Base-by-base conservation (phyloP, 2,797 vertebrate genomes). In the Lacerta bilineata region DNA sequence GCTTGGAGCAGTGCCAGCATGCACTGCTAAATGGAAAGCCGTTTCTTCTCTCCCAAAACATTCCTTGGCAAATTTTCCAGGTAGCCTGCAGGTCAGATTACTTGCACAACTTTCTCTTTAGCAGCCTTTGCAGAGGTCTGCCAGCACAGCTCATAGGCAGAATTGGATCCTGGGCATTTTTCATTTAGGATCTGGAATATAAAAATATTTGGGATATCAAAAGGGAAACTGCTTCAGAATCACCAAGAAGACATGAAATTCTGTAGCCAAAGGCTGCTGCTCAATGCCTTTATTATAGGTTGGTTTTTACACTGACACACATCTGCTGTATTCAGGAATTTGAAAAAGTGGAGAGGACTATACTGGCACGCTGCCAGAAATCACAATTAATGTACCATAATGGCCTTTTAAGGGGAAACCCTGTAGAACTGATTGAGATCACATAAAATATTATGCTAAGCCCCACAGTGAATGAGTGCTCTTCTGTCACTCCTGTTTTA, bases 201-300 rank as follows among this genome's bases (percentile, higher is more conserved):
- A 89, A 90, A 86, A n/a, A 61, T 61, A 61, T 23, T 61, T 18
- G 15, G n/a, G 71, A 11, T 55, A 4, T 55, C 50, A n/a, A 50
- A 59, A 55, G 72, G 91, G 92, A 91, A 93, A 93, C 91, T 95
- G 87, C 93, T 93, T 94, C 90, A 94, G 86, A 94, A 94, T 94
- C 89, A 90, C 90, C 95, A 94, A 87, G 27, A 88, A 94, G 87
- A 92, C 92, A 93, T 84, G 55, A 89, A 93, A 95, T 93, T 93
- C 88, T 91, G 86, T 92, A 91, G 91, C 88, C 90, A 93, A 68
- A 93, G 81, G 85, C 92, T 90, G 78, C 61, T 86, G 46, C 0
- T 13, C 88, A 92, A 87, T 0, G 6, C 89, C 83, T 87, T 93
- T 59, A 76, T 83, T 27, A 76, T 71, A 20, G 0, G 86, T 92